Evolutionary conservation across 2,113 vertebrate species (phyloP).

Genomic region (Cottus gobio): DNA sequence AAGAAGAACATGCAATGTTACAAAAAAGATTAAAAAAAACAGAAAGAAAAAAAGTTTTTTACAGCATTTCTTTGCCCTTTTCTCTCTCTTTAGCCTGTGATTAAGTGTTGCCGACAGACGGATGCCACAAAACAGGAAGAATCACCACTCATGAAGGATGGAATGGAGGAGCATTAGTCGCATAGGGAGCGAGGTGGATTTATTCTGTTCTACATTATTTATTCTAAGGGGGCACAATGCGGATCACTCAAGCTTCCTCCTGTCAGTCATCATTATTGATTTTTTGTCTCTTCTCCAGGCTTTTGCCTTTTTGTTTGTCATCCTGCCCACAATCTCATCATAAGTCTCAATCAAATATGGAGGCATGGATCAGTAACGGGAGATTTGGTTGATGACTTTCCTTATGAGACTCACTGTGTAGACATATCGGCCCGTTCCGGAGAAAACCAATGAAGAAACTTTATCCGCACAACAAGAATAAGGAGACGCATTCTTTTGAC

Average conservation of each 20-base stretch:
- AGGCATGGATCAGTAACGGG: slow-evolving; percentile 71
- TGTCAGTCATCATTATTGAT: slow-evolving; percentile 81
- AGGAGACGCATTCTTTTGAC: slow-evolving; percentile 31
- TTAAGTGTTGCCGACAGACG: slow-evolving; percentile 27
- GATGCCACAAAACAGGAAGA: slow-evolving; percentile 32
- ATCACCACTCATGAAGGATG: slow-evolving; percentile 30
- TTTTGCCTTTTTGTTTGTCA: slow-evolving; percentile 77
- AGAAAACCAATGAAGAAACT: slow-evolving; percentile 67
- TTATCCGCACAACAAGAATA: slow-evolving; percentile 36
- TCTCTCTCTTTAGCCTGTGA: slow-evolving; percentile 4
- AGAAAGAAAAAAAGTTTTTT: not conserved
- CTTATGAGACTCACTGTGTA: slow-evolving; percentile 65
- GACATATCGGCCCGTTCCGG: slow-evolving; percentile 56
- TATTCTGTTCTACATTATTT: slow-evolving; percentile 71
- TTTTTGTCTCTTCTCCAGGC: slow-evolving; percentile 72
- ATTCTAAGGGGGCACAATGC: slow-evolving; percentile 60
- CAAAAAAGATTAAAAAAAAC: not conserved
- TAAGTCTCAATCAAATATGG: slow-evolving; percentile 77
- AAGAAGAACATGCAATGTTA: not conserved
- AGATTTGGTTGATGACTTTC: slow-evolving; percentile 69
- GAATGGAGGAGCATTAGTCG: slow-evolving; percentile 43
- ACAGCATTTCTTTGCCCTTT: slow-evolving; percentile 1
- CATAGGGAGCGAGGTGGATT: slow-evolving; percentile 58
- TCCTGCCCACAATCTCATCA: slow-evolving; percentile 62
- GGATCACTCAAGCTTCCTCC: slow-evolving; percentile 67